A percentile compares a stretch with the other conserved stretches of the same genome.
Evolutionary conservation across 2,113 vertebrate species (phyloP).

Genomic region (Dipodomys ordii): DNA sequence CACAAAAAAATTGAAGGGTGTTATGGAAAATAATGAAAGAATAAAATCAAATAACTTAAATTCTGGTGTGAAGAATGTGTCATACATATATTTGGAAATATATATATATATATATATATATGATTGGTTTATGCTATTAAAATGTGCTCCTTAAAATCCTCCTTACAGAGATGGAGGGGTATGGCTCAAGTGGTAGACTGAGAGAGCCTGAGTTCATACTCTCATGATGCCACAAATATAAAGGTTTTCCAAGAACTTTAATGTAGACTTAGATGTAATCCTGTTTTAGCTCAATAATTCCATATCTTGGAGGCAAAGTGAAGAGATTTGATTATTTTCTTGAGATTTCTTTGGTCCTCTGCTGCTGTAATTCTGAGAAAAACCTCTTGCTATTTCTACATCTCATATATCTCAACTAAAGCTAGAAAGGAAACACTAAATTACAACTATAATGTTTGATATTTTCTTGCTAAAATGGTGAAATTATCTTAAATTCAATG

Average conservation of each 20-base stretch:
- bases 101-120: slow-evolving; percentile 9
- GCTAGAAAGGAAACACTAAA: neutral
- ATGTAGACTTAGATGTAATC: slow-evolving; percentile 38
- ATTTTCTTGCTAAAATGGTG: neutral
- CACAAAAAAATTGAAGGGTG: too few relatives aligned
- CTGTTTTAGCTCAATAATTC: slow-evolving; percentile 21
- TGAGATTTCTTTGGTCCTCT: slow-evolving; percentile 34
- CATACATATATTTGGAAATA: slow-evolving; percentile 48
- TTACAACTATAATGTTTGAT: neutral
- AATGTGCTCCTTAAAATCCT: slow-evolving; percentile 4
- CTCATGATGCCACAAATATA: neutral
- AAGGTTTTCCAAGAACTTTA: neutral
- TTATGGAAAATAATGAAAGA: neutral
- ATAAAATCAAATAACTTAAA: slow-evolving; percentile 46
- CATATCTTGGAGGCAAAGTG: neutral
- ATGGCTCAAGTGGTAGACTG: neutral
- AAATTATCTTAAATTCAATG: neutral
- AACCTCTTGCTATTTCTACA: slow-evolving; percentile 24
- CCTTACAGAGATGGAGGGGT: neutral
- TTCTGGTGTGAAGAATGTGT: neutral
- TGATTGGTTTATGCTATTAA: slow-evolving; percentile 38
- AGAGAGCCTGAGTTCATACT: neutral
- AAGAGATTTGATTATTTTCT: slow-evolving; percentile 53
- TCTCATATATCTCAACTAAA: slow-evolving; percentile 34
- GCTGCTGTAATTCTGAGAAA: slow-evolving; percentile 35